A percentile compares a stretch with the other conserved stretches of the same genome.
Conservation (phyloP, 2,797 vertebrate genomes). For the Rousettus madagascariensis region DNA sequence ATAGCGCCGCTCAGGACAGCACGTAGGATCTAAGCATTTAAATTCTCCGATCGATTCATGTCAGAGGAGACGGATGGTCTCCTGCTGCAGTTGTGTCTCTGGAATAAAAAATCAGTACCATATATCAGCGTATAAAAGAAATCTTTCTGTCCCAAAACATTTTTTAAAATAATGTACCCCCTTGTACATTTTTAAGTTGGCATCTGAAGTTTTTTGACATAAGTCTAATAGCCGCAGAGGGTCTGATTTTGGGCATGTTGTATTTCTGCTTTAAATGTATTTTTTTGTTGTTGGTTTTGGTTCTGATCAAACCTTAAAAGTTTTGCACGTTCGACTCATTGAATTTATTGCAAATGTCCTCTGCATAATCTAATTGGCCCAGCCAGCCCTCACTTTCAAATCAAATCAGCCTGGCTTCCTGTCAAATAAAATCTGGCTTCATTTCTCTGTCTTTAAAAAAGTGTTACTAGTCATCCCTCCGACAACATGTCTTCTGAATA, state of each 20-base stretch:
- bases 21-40: neutral
- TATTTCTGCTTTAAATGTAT: neutral
- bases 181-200: neutral
- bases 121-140: neutral
- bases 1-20: neutral
- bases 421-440: slow-evolving; percentile 14
- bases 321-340: neutral
- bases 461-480: neutral
- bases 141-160: neutral
- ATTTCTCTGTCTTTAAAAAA: neutral
- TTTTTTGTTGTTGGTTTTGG: neutral
- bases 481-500: neutral
- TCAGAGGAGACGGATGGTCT: neutral
- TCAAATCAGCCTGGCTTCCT: neutral
- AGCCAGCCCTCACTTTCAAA: neutral
- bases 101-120: neutral
- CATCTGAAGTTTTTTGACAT: neutral
- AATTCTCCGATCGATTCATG: neutral
- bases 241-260: neutral
- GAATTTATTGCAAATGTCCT: neutral
- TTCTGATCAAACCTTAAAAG: neutral
- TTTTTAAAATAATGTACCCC: neutral
- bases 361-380: neutral
- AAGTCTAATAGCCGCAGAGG: neutral
- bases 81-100: neutral